Percentiles rank a stretch among this genome's conserved stretches.
These are phyloP conservation scores for Anabacerthia variegaticeps DNA, from an alignment of 2,797 vertebrate species.

Conservation along the genomic window DNA sequence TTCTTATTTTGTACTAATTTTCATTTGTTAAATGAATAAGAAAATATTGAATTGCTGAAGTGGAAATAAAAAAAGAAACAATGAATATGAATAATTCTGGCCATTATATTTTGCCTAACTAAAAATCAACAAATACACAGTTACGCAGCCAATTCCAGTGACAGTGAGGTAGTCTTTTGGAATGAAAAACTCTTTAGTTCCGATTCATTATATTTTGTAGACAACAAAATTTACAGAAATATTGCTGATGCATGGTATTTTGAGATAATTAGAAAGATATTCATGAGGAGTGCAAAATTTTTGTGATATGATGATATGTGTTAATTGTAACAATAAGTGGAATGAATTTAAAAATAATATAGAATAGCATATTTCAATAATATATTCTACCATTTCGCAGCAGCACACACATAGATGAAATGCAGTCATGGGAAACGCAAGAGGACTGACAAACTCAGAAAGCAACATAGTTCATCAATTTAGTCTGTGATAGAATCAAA, in stretches of 20 bases:
- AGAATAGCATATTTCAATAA: neutral
- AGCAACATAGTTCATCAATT: rapidly evolving
- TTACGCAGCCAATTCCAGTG: neutral
- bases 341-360: neutral
- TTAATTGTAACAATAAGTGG: neutral
- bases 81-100: neutral
- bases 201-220: neutral
- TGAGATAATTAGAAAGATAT: neutral
- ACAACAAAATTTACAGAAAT: neutral
- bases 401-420: rapidly evolving
- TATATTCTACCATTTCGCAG: neutral
- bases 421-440: neutral
- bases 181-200: neutral
- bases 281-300: neutral
- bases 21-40: neutral
- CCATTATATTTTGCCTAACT: neutral
- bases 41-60: neutral
- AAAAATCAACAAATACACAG: neutral
- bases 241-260: neutral
- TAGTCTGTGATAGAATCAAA: neutral
- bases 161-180: neutral
- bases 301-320: neutral
- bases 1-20: neutral
- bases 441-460: neutral
- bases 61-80: neutral